Evolutionary conservation across 2,113 vertebrate species (phyloP).

Genomic region (Gracilinanus agilis): DNA sequence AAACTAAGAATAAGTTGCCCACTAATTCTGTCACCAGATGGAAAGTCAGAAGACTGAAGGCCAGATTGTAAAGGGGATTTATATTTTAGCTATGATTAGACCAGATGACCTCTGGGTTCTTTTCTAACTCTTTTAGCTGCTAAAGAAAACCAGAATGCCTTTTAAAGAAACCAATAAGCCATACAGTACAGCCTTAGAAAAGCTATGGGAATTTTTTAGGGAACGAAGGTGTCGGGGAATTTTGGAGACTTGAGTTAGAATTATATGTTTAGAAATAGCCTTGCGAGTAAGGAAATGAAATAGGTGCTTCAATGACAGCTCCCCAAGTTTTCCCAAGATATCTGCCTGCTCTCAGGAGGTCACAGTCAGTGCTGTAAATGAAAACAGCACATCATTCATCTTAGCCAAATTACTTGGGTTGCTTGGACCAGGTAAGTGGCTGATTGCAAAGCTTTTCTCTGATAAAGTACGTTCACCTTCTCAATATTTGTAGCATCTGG

Average conservation of each 20-base stretch:
- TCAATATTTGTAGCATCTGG: slow-evolving; percentile 6
- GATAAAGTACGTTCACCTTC: background rate
- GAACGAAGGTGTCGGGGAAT: background rate
- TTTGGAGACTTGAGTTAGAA: background rate
- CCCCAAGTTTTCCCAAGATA: background rate
- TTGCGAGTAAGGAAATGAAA: background rate
- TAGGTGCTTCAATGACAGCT: too few species aligned
- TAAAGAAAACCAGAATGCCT: background rate
- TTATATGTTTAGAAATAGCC: background rate
- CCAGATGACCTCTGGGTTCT: background rate
- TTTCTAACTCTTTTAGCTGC: background rate
- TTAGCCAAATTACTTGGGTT: background rate
- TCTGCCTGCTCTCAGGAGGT: background rate
- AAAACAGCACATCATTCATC: background rate
- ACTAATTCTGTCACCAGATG: background rate
- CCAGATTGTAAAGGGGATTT: background rate
- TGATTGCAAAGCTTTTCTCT: background rate
- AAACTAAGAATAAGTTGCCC: background rate
- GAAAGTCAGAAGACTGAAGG: background rate
- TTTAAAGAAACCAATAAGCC: background rate
- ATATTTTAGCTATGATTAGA: background rate
- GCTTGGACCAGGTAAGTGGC: slow-evolving; percentile 3
- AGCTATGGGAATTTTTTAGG: slow-evolving; percentile 27
- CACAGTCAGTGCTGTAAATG: slow-evolving; percentile 21
- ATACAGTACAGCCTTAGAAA: background rate